Evolutionary conservation across 2,888 invertebrate genomes (phyloP).

Genomic region (Thecophora atra): DNA sequence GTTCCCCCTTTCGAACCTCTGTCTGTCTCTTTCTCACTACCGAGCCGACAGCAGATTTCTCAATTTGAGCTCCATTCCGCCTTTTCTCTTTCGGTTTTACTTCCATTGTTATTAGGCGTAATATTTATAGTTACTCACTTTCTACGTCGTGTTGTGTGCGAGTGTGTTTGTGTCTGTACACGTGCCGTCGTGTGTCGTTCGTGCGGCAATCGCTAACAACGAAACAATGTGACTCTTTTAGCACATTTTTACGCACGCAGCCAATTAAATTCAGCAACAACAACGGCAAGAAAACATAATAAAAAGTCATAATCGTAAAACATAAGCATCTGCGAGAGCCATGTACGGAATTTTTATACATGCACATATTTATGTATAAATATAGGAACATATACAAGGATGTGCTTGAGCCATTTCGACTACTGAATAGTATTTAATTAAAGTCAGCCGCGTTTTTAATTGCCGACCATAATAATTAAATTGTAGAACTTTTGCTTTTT

Average conservation of each 20-base stretch:
- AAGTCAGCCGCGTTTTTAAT: constrained; percentile 44
- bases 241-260: constrained; percentile 29
- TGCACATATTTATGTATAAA: constrained; percentile 34
- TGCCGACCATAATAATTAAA: constrained; percentile 37
- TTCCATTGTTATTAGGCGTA: neutral
- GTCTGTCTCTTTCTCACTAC: neutral
- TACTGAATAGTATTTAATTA: constrained; percentile 39
- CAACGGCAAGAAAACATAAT: neutral
- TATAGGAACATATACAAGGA: no score
- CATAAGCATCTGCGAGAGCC: constrained; percentile 25
- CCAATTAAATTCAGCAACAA: constrained; percentile 26
- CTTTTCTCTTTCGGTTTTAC: neutral
- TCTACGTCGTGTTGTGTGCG: neutral
- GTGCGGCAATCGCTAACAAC: constrained; percentile 16
- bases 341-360: constrained; percentile 28
- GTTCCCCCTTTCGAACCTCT: neutral
- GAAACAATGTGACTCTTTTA: constrained; percentile 10
- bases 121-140: neutral
- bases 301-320: constrained; percentile 21
- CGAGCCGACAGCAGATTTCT: neutral
- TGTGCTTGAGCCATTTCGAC: neutral
- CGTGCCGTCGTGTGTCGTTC: neutral
- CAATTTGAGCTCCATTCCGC: neutral
- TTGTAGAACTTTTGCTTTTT: constrained; percentile 8
- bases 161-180: constrained; percentile 17